These are phyloP conservation scores for Aegithalos caudatus DNA, from an alignment of 2,113 vertebrate genomes.

Conservation along the genomic window DNA sequence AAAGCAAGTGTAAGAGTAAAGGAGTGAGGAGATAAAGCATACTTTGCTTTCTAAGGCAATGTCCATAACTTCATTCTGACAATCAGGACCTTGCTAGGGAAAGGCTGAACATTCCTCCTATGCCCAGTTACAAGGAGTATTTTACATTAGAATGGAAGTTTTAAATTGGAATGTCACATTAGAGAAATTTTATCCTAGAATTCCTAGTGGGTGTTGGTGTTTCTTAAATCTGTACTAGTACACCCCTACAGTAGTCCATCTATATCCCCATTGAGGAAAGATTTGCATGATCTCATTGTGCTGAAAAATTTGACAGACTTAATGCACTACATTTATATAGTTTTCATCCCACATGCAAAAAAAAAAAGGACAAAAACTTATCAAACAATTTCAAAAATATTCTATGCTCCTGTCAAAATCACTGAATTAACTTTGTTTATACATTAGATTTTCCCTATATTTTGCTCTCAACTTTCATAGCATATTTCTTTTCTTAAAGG, in stretches of 20 bases:
- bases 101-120: background rate
- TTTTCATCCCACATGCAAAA: background rate
- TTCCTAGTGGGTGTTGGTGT: background rate
- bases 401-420: background rate
- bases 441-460: background rate
- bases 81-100: background rate
- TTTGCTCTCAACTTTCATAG: background rate
- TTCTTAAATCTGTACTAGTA: background rate
- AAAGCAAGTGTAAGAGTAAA: background rate
- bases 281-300: background rate
- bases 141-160: background rate
- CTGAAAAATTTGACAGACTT: background rate
- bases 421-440: background rate
- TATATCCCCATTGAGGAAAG: background rate
- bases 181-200: background rate
- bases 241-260: background rate
- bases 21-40: background rate
- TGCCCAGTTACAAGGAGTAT: background rate
- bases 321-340: background rate
- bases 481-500: background rate
- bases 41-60: background rate
- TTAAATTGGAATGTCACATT: background rate
- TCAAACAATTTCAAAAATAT: background rate
- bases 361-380: background rate
- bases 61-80: background rate